Percentiles rank a stretch among this genome's conserved stretches.
phyloP scores from a whole-genome alignment of 2,113 vertebrate genomes.

The Anas platyrhynchos region DNA sequence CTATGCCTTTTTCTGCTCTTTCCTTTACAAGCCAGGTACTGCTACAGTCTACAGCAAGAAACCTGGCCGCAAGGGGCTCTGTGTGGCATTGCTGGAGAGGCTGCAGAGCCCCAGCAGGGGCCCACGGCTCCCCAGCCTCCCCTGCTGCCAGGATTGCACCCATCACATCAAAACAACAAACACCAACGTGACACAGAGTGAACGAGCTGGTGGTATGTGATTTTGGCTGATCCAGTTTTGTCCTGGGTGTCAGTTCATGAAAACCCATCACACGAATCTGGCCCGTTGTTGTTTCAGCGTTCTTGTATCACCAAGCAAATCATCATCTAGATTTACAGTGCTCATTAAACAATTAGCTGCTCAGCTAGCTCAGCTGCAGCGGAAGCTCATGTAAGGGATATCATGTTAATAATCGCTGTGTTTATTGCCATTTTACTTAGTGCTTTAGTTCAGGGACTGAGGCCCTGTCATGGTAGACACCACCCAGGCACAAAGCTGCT shows the following conservation, averaged over 20 bases:
- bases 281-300: not conserved
- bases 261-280: not conserved
- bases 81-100: not conserved
- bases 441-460: not conserved
- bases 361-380: not conserved
- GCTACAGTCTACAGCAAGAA: not conserved
- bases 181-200: not conserved
- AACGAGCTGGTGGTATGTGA: not conserved
- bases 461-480: not conserved
- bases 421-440: not conserved
- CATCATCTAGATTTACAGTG: not conserved
- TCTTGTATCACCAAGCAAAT: constrained; percentile 15
- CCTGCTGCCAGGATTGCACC: not conserved
- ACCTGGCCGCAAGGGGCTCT: not conserved
- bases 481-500: not conserved
- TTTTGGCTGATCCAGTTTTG: not conserved
- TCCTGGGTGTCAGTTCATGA: not conserved
- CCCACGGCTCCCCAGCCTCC: not conserved
- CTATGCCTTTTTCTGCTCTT: not conserved
- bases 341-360: not conserved
- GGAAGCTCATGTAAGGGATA: not conserved
- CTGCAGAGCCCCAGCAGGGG: not conserved
- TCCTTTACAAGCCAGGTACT: not conserved
- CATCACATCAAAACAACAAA: not conserved
- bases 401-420: not conserved